Evolutionary conservation across 1,140 invertebrate species (phyloP).

Genomic region (Cephus cinctus): DNA sequence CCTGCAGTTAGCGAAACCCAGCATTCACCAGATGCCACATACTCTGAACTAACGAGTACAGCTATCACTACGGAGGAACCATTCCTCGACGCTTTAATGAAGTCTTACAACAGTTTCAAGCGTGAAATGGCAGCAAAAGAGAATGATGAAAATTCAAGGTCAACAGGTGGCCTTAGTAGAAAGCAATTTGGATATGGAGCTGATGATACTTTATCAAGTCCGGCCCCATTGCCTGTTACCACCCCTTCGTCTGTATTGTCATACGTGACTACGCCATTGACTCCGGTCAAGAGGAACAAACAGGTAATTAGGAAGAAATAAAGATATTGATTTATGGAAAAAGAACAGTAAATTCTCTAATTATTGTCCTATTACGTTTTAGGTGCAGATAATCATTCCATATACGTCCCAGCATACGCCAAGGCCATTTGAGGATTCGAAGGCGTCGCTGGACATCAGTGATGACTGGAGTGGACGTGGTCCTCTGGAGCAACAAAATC

Average conservation of each 20-base stretch:
- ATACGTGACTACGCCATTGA: conserved; percentile 2
- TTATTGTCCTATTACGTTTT: conserved; percentile 20
- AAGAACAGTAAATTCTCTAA: not conserved
- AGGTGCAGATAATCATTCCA: conserved; percentile 76
- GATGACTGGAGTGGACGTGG: conserved; percentile 32
- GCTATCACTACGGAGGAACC: conserved; percentile 15
- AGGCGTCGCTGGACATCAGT: conserved; percentile 31
- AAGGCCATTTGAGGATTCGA: conserved; percentile 58
- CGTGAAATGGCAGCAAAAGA: conserved; percentile 7
- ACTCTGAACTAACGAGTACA: not conserved
- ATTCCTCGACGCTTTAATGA: conserved; percentile 17
- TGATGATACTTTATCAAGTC: not conserved
- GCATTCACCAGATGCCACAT: not conserved
- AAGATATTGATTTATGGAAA: conserved; percentile 16
- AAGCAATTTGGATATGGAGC: not conserved
- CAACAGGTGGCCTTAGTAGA: not conserved
- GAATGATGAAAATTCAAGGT: not conserved
- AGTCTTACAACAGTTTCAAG: conserved; percentile 21
- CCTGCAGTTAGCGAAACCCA: not conserved
- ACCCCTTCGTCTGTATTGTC: too few relatives aligned
- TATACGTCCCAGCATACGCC: conserved; percentile 68
- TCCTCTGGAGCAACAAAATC: conserved; percentile 27
- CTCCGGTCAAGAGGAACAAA: conserved; percentile 11
- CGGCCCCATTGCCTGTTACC: too few relatives aligned
- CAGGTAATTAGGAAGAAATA: conserved; percentile 27